Percentiles rank a stretch among this genome's conserved stretches.
Evolutionary conservation across 2,888 invertebrate species (phyloP).

Genomic region (Andrena bicolor): DNA sequence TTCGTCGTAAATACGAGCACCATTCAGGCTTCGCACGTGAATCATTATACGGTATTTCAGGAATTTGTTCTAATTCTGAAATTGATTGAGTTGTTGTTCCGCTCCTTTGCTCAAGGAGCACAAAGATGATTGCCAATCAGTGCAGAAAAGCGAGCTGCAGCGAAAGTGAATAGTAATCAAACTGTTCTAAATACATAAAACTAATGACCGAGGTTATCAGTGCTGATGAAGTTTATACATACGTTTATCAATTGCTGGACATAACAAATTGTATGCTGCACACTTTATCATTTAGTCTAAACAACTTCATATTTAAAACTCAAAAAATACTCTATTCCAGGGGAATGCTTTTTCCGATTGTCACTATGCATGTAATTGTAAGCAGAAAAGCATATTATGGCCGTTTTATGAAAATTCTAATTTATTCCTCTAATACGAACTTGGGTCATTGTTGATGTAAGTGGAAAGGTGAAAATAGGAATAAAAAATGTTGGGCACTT

Average conservation of each 20-base stretch:
- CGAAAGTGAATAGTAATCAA: conserved; percentile 30
- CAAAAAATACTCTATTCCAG: too few relatives aligned
- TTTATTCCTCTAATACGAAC: too few relatives aligned
- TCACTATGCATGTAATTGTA: too few relatives aligned
- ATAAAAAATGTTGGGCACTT: too few relatives aligned
- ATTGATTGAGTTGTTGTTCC: conserved; percentile 26
- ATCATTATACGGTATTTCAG: conserved; percentile 6
- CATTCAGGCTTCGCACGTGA: neutral
- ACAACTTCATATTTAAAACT: neutral
- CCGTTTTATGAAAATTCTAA: too few relatives aligned
- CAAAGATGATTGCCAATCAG: conserved; percentile 33
- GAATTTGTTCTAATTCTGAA: conserved; percentile 23
- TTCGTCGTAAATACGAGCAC: neutral
- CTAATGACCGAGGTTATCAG: neutral
- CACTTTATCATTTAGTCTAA: neutral
- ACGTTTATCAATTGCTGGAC: neutral
- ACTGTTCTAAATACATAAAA: neutral
- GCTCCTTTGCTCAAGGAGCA: conserved; percentile 26
- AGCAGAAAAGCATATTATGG: too few relatives aligned
- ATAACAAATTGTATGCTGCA: neutral
- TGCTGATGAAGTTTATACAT: neutral
- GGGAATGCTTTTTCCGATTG: too few relatives aligned
- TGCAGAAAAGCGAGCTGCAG: conserved; percentile 24
- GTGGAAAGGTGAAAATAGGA: too few relatives aligned
- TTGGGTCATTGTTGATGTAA: too few relatives aligned